Conservation (phyloP, 2,113 vertebrate genomes). For the Pelobates fuscus region DNA sequence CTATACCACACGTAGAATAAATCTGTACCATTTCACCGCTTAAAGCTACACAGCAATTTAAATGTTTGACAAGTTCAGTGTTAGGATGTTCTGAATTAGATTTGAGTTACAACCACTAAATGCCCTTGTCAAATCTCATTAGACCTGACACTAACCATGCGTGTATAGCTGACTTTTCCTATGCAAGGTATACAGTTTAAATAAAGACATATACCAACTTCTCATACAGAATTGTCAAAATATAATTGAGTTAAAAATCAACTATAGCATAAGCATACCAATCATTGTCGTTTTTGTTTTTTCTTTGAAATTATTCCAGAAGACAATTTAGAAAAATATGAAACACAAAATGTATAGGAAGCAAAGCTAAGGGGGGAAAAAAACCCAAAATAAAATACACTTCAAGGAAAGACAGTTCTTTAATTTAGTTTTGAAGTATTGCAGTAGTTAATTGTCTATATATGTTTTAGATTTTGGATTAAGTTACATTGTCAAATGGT, state of each 20-base stretch:
- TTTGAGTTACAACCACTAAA: constrained; percentile 99
- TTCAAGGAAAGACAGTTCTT: constrained; percentile 15
- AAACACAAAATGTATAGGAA: constrained; percentile 60
- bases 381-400: constrained; percentile 2
- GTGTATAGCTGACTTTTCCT: constrained; percentile 78
- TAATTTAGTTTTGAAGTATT: constrained; percentile 27
- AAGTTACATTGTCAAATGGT: constrained; percentile 2
- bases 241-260: constrained; percentile 83
- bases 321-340: constrained; percentile 67
- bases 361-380: constrained; percentile 12
- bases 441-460: constrained; percentile 34
- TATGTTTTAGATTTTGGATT: constrained; percentile 28
- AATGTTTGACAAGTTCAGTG: constrained; percentile 94
- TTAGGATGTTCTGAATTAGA: constrained; percentile 99
- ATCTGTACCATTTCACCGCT: constrained; percentile 76
- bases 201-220: constrained; percentile 91
- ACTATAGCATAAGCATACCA: constrained; percentile 68
- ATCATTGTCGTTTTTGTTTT: constrained; percentile 65
- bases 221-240: constrained; percentile 89
- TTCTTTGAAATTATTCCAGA: constrained; percentile 76
- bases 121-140: constrained; percentile 98
- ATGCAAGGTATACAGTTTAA: constrained; percentile 80
- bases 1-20: constrained; percentile 85
- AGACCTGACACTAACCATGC: constrained; percentile 93
- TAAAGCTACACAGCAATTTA: constrained; percentile 86